Conservation (phyloP, 2,113 vertebrate genomes). For the Cricetomys ansorgei region DNA sequence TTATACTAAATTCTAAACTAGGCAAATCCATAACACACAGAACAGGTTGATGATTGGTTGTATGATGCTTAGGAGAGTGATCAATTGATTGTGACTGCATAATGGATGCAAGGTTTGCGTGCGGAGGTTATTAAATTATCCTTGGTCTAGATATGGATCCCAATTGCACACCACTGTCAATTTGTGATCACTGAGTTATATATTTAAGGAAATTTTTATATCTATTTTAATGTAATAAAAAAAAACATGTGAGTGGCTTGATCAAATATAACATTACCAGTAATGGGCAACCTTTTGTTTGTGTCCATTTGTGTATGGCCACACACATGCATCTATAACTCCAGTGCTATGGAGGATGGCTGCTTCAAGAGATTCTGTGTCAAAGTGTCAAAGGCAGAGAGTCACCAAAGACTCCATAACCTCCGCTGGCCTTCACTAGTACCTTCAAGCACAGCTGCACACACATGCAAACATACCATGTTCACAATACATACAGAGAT, state of each 20-base stretch:
- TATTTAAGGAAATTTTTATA: not conserved
- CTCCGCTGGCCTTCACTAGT: too few species aligned
- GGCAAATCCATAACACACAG: not conserved
- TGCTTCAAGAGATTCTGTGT: not conserved
- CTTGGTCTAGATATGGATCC: not conserved
- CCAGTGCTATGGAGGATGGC: too few species aligned
- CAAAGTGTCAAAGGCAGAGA: not conserved
- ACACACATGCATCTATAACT: not conserved
- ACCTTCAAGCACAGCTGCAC: not conserved
- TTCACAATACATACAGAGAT: too few species aligned
- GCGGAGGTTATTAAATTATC: not conserved
- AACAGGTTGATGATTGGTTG: not conserved
- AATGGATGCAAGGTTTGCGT: not conserved
- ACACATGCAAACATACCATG: not conserved
- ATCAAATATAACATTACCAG: not conserved
- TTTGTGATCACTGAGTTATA: not conserved
- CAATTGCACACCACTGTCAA: not conserved
- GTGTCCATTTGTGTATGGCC: not conserved
- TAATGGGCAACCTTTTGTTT: not conserved
- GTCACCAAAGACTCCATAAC: not conserved
- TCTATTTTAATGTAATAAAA: not conserved
- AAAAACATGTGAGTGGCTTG: not conserved
- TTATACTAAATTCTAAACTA: not conserved
- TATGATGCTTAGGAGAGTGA: not conserved
- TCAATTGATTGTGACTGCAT: not conserved